These are phyloP conservation scores for Mastigias papua DNA, from an alignment of 30 jellyfish, hydroid and myxozoan genomes.

Conservation along the genomic window DNA sequence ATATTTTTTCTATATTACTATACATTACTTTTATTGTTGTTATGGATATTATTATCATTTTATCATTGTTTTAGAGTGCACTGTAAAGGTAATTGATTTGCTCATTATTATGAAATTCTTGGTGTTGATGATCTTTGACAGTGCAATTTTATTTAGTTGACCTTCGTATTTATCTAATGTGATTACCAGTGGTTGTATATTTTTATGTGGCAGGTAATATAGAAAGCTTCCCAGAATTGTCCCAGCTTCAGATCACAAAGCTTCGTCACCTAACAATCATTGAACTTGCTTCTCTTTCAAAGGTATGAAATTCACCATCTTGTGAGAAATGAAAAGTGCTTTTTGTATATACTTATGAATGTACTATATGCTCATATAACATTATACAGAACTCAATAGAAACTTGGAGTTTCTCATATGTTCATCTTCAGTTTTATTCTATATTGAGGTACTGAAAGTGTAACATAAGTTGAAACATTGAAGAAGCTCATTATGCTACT, in stretches of 20 bases:
- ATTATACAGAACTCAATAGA: not conserved
- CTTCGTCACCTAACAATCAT: slow-evolving; percentile 92
- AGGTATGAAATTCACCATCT: slow-evolving; percentile 53
- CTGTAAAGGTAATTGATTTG: too few species aligned
- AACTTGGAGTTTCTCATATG: too few species aligned
- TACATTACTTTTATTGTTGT: too few species aligned
- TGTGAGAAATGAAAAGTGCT: not conserved
- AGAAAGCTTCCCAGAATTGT: slow-evolving; percentile 76
- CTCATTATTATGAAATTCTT: too few species aligned
- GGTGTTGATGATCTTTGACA: too few species aligned
- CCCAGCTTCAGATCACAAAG: slow-evolving; percentile 77
- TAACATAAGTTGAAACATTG: too few species aligned
- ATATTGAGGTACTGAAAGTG: too few species aligned
- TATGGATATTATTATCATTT: too few species aligned
- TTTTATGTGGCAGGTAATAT: slow-evolving; percentile 35
- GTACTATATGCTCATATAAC: not conserved
- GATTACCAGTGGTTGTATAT: not conserved
- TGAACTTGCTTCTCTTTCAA: slow-evolving; percentile 85
- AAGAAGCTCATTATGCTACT: too few species aligned
- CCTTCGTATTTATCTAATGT: not conserved
- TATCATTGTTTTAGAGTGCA: too few species aligned
- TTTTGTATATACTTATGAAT: not conserved
- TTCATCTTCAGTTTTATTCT: too few species aligned
- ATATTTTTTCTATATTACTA: too few species aligned
- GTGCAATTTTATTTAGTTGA: not conserved